These are phyloP conservation scores for Latrodectus geometricus DNA, from an alignment of 1,140 invertebrate genomes.

Conservation along the genomic window DNA sequence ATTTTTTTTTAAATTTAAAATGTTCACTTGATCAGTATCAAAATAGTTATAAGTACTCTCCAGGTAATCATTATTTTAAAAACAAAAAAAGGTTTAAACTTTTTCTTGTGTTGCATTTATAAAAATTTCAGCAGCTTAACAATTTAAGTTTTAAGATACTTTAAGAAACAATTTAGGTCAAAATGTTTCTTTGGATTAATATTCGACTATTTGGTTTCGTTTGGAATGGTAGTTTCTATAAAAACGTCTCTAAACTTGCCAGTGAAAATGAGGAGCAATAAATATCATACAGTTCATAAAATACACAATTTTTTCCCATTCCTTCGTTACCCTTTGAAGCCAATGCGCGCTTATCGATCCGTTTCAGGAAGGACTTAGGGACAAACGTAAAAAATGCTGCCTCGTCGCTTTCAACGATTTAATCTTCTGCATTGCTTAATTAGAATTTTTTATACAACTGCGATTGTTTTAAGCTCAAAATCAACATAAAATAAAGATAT, in stretches of 20 bases:
- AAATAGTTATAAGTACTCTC: too few species aligned
- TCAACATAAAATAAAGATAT: slow-evolving; percentile 58
- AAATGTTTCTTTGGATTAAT: slow-evolving; percentile 34
- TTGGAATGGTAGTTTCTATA: not conserved
- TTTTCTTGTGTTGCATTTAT: not conserved
- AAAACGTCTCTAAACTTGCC: slow-evolving; percentile 6
- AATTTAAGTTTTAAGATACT: not conserved
- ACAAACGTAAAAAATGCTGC: slow-evolving; percentile 35
- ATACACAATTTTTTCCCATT: slow-evolving; percentile 39
- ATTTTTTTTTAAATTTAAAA: too few species aligned
- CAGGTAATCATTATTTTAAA: too few species aligned
- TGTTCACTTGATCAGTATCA: too few species aligned
- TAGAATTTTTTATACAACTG: slow-evolving; percentile 49
- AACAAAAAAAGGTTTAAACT: too few species aligned
- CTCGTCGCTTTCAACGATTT: slow-evolving; percentile 42
- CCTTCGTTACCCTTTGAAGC: slow-evolving; percentile 16
- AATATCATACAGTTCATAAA: slow-evolving; percentile 44
- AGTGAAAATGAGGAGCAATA: slow-evolving; percentile 35
- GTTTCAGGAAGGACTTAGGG: slow-evolving; percentile 29
- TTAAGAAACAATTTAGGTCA: slow-evolving; percentile 36
- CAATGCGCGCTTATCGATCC: slow-evolving; percentile 30
- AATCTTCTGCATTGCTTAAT: slow-evolving; percentile 61
- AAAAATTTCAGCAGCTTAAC: not conserved
- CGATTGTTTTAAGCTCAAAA: slow-evolving; percentile 49
- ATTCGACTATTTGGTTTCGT: slow-evolving; percentile 26